A percentile compares a stretch with the other conserved stretches of the same genome.
Evolutionary conservation across 2,113 vertebrate genomes (phyloP).

Genomic region (Hystrix cristata): DNA sequence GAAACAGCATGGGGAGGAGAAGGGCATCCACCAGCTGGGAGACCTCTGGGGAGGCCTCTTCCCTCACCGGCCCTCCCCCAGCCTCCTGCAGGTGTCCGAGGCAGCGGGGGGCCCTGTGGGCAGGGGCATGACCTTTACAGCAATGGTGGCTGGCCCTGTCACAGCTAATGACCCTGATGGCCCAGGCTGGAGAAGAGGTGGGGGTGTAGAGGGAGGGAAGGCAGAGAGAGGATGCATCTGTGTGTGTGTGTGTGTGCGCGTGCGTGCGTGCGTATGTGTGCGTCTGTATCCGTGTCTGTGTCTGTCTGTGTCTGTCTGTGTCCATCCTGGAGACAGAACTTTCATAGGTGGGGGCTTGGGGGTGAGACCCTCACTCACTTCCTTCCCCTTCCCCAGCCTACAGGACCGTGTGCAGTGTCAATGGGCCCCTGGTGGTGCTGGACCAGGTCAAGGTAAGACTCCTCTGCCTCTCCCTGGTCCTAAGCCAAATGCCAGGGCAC

Average conservation of each 20-base stretch:
- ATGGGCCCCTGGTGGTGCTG: constrained; percentile 90
- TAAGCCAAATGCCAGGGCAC: not conserved
- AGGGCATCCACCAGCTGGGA: not conserved
- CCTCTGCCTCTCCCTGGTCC: not conserved
- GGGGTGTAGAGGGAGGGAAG: not conserved
- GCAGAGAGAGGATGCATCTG: not conserved
- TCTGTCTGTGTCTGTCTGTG: not conserved
- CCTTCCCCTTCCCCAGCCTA: constrained; percentile 83
- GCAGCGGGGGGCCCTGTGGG: constrained; percentile 86
- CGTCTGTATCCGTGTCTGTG: not conserved
- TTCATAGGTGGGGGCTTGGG: not conserved
- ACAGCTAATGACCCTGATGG: constrained; percentile 89
- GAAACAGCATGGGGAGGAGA: not conserved
- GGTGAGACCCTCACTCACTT: not conserved
- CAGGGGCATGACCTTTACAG: constrained; percentile 92
- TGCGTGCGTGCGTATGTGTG: not conserved
- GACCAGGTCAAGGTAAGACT: constrained; percentile 90
- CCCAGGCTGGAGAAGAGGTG: constrained; percentile 3
- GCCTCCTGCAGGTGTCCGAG: constrained; percentile 84
- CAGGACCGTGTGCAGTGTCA: constrained; percentile 89
- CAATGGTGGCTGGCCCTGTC: constrained; percentile 94
- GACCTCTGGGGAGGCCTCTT: constrained; percentile 55
- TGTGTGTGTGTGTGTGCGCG: not conserved
- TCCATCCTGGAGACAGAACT: not conserved
- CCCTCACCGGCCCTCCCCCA: constrained; percentile 58